Evolutionary conservation across 1,140 invertebrate species (phyloP).

Genomic region (Anthonomus grandis): DNA sequence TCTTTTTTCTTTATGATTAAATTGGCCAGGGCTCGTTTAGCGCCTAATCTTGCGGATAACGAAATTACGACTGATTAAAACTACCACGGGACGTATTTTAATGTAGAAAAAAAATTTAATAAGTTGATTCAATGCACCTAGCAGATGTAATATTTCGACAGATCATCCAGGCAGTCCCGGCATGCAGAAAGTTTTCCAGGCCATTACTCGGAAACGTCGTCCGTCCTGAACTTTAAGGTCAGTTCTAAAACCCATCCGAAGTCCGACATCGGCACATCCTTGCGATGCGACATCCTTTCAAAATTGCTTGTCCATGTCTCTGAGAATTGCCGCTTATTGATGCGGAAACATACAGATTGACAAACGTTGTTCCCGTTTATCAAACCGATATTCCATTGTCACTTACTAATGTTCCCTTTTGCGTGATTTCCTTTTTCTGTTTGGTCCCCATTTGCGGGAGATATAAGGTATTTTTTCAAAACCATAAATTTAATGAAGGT

Average conservation of each 20-base stretch:
- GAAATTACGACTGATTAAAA: not conserved
- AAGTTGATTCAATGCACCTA: too few relatives aligned
- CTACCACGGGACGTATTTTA: not conserved
- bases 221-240: too few relatives aligned
- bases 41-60: constrained; percentile 13
- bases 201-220: too few relatives aligned
- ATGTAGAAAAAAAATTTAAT: too few relatives aligned
- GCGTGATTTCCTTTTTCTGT: constrained; percentile 11
- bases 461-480: too few relatives aligned
- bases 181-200: too few relatives aligned
- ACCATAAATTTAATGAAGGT: too few relatives aligned
- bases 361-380: constrained; percentile 41
- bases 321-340: constrained; percentile 39
- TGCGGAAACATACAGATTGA: constrained; percentile 43
- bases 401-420: constrained; percentile 26
- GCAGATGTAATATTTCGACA: too few relatives aligned
- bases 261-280: constrained; percentile 14
- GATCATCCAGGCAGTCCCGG: too few relatives aligned
- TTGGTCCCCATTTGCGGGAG: too few relatives aligned
- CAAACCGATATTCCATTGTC: constrained; percentile 36
- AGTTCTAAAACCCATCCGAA: constrained; percentile 14
- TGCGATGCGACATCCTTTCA: constrained; percentile 17
- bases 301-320: constrained; percentile 29
- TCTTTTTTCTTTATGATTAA: constrained; percentile 22
- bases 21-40: constrained; percentile 18